Evolutionary conservation across 2,797 vertebrate species (phyloP).

Genomic region (Eupleurogrammus muticus): DNA sequence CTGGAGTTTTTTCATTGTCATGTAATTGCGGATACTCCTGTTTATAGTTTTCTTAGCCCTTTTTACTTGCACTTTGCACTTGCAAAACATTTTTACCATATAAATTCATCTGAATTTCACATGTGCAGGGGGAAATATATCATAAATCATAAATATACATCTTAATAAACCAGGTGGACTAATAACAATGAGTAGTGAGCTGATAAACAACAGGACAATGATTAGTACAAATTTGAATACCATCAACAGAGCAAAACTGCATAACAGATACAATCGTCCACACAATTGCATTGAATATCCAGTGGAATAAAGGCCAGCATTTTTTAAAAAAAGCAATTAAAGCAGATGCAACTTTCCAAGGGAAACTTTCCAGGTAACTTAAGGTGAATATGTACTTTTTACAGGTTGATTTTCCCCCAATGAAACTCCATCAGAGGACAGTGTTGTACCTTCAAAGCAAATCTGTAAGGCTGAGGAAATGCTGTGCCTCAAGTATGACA

Average conservation of each 20-base stretch:
- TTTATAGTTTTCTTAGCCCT: neutral
- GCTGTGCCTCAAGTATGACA: neutral
- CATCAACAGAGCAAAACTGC: neutral
- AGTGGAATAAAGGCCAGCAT: neutral
- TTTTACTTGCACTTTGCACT: no score
- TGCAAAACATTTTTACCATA: no score
- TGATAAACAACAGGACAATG: no score
- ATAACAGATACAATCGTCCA: neutral
- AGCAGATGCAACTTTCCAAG: neutral
- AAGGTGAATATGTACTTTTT: neutral
- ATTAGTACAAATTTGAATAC: no score
- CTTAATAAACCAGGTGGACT: neutral
- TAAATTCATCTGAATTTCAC: no score
- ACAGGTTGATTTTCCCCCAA: neutral
- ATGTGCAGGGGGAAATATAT: no score
- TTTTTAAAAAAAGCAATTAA: neutral
- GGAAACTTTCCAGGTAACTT: neutral
- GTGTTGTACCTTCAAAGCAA: slow-evolving; percentile 32
- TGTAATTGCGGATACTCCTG: neutral
- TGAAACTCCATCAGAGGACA: slow-evolving; percentile 52
- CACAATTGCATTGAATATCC: neutral
- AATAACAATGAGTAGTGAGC: neutral
- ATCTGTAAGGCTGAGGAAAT: neutral
- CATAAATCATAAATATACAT: neutral
- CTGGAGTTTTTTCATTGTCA: neutral